A percentile compares a stretch with the other conserved stretches of the same genome.
Evolutionary conservation across 2,888 invertebrate genomes (phyloP).

Genomic region (Amphipyra tragopoginis): DNA sequence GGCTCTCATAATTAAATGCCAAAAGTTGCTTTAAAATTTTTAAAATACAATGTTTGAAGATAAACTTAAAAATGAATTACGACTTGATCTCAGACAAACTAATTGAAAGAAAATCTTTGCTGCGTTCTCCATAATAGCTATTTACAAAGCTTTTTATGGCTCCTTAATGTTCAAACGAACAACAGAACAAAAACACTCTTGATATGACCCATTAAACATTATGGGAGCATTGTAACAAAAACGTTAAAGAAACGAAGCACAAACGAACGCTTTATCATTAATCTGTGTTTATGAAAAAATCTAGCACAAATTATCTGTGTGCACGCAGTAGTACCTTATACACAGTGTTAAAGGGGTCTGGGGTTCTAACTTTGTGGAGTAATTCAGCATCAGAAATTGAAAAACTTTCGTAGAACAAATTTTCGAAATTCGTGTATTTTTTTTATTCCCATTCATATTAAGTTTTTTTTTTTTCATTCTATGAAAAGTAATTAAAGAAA

Average conservation of each 20-base stretch:
- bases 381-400: too few species aligned
- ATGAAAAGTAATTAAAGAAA: too few species aligned
- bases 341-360: too few species aligned
- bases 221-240: conserved; percentile 10
- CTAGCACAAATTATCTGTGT: conserved; percentile 4
- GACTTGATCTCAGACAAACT: conserved; percentile 6
- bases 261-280: conserved; percentile 22
- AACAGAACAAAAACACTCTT: conserved; percentile 33
- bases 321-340: too few species aligned
- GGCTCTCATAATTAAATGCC: too few species aligned
- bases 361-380: too few species aligned
- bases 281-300: conserved; percentile 5
- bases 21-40: too few species aligned
- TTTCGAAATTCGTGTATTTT: too few species aligned
- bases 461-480: too few species aligned
- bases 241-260: conserved; percentile 13
- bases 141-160: conserved; percentile 28
- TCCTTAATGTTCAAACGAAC: conserved; percentile 37
- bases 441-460: too few species aligned
- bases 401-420: too few species aligned
- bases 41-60: conserved; percentile 3
- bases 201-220: conserved; percentile 32
- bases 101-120: conserved; percentile 35
- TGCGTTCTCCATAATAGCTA: conserved; percentile 23
- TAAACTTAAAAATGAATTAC: conserved; percentile 1